A percentile compares a stretch with the other conserved stretches of the same genome.
These are phyloP conservation scores for Chlorospingus semifuscus DNA, from an alignment of 2,797 vertebrate species.

Conservation along the genomic window DNA sequence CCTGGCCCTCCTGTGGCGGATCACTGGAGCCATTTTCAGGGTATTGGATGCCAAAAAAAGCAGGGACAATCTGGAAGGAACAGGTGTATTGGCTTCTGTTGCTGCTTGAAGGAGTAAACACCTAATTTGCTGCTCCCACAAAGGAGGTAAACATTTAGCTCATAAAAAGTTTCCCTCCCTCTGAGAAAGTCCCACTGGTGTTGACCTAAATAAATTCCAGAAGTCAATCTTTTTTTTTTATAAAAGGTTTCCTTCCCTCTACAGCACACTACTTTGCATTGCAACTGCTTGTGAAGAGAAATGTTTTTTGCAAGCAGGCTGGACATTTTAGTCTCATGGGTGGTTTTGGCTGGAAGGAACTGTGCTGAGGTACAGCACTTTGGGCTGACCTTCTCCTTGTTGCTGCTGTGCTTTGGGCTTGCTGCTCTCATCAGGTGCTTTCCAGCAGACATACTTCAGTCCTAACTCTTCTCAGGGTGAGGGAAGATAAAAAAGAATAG, in stretches of 20 bases:
- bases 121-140: conserved; percentile 39
- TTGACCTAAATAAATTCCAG: conserved; percentile 24
- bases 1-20: background rate
- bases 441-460: background rate
- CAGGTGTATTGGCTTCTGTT: conserved; percentile 58
- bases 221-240: background rate
- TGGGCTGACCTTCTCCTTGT: background rate
- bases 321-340: background rate
- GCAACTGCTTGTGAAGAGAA: background rate
- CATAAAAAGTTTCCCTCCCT: conserved; percentile 4
- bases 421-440: background rate
- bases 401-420: background rate
- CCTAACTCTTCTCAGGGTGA: background rate
- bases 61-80: conserved; percentile 59
- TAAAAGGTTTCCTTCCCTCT: background rate
- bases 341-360: background rate
- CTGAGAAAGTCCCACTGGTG: background rate
- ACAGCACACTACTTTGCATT: background rate
- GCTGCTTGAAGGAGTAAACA: conserved; percentile 42
- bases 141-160: conserved; percentile 28
- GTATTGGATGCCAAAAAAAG: background rate
- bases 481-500: background rate
- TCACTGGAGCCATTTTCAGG: background rate
- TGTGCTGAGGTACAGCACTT: background rate
- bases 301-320: background rate